Evolutionary conservation across 2,113 vertebrate genomes (phyloP), one percentile per base, ranked within the genome.

Genomic region (Perca flavescens): DNA sequence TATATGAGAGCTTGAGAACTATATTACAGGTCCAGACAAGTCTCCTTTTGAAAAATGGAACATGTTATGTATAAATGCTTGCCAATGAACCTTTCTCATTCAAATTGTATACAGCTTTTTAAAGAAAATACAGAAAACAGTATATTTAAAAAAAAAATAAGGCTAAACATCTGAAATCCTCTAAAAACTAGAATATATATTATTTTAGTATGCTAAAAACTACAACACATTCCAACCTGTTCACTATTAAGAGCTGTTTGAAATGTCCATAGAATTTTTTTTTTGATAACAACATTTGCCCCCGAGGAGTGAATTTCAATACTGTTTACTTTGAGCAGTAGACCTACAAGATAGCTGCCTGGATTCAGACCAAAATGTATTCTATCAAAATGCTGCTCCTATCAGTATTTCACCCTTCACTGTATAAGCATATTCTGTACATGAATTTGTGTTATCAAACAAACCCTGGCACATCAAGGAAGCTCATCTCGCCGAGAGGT

Each of bases 381-480:
- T 89, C 81, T 74, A 91, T 94, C 86, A 90, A 87, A 92, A 91
- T 91, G 81, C 71, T 64, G 76, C 85, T 87, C 74, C 82, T 84
- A 91, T 84, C 81, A 86, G 88, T 83, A 87, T 93, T 85, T 87
- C 89, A 85, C 79, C 87, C 83, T 79, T 90, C 84, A 85, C 83
- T 90, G 91, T 94, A 72, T 86, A 90, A 89, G 88, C 87, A 92
- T 89, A 91, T 91, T 92, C 86, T 74, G 76, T 89, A 83, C 86
- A 91, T 93, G 90, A 90, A 93, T 94, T 88, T 91, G 82, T 93
- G 92, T 85, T 91, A 91, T 90, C 92, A 94, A 94, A 95, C 91
- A 94, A 93, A 94, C 91, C 81, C 82, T 91, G 91, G 89, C 93
- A 95, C 92, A 93, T 94, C 92, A 94, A 88, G 93, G 92, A 88